These are phyloP conservation scores for Tiliacea aurago DNA, from an alignment of 2,888 invertebrate genomes.

Conservation along the genomic window DNA sequence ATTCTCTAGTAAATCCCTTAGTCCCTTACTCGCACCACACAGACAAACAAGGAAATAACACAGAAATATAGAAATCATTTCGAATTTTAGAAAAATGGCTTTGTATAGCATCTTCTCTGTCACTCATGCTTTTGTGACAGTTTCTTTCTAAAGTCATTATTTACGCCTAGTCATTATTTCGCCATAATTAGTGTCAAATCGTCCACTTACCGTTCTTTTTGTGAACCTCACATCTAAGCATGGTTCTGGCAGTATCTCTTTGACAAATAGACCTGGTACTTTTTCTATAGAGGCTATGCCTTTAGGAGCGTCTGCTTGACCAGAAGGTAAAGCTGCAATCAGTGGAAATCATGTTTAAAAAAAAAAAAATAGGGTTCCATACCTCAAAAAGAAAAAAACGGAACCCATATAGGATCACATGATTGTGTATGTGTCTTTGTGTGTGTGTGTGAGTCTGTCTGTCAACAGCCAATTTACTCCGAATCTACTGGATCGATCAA, in stretches of 20 bases:
- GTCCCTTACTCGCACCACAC: too few relatives aligned
- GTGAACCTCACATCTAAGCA: conserved; percentile 92
- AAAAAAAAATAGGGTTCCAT: too few relatives aligned
- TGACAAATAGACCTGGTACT: conserved; percentile 92
- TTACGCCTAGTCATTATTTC: background rate
- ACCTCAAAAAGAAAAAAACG: too few relatives aligned
- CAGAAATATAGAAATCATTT: background rate
- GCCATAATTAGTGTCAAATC: conserved; percentile 60
- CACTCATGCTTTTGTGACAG: background rate
- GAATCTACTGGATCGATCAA: too few relatives aligned
- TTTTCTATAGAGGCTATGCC: conserved; percentile 73
- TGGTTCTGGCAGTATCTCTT: conserved; percentile 92
- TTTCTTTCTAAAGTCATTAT: background rate
- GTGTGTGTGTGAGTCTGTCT: too few relatives aligned
- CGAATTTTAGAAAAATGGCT: background rate
- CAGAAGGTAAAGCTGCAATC: conserved; percentile 62
- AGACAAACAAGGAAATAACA: background rate
- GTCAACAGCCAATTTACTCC: too few relatives aligned
- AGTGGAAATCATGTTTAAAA: background rate
- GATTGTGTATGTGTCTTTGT: too few relatives aligned
- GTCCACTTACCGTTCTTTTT: conserved; percentile 89
- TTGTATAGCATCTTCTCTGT: background rate
- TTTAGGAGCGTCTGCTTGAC: conserved; percentile 69
- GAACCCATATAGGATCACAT: too few relatives aligned
- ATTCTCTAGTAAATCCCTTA: too few relatives aligned